Base-by-base conservation (phyloP, 1,140 invertebrate species). In the Drosophila neocordata region DNA sequence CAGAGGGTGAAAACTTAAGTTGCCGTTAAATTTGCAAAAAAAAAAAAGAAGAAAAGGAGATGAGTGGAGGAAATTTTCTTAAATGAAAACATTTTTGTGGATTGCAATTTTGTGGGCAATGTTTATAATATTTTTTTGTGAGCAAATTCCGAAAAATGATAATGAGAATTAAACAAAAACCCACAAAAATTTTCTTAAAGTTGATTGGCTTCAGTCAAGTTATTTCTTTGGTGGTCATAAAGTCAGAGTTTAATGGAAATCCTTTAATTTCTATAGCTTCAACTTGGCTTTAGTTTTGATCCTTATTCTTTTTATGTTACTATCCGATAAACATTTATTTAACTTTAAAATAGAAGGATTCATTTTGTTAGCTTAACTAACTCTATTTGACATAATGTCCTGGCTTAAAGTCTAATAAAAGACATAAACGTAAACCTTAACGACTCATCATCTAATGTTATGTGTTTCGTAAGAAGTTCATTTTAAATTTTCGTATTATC, bases 11-110 rank as follows among this genome's bases (percentile, higher is more conserved):
- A 64, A 51, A 31, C 66, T 61, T 71, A 69, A 78, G 66, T 75
- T 84, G 69, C 69, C 38, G 74, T 82, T 83, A 78, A 82, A 82
- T 83, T 48, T 78, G 82, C 62, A 60, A 65, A 77, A 55, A 78
- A 65, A 48, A 51, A 35, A 66, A 79, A 52, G n/a, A 67, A n/a
- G 22, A 24, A 24, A 66, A 31, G 7, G 27, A 31, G 4, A 1
- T 6, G 6, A 66, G 60, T 60, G 20, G 9, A 0, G 20, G 7
- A 24, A 22, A 52, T n/a, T 22, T 53, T 48, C 18, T 48, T 48
- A 1, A 48, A 48, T 48, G 41, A 48, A 48, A 48, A 48, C 15
- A 48, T 48, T 48, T 48, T 48, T 20, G 41, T 48, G 15, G 9
- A 48, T 15, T 48, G 41, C 41, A 20, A 48, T 48, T 20, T 20